Percentiles rank a stretch among this genome's conserved stretches.
These are phyloP conservation scores for Clepsis dumicolana DNA, from an alignment of 2,888 invertebrate species.

Conservation along the genomic window DNA sequence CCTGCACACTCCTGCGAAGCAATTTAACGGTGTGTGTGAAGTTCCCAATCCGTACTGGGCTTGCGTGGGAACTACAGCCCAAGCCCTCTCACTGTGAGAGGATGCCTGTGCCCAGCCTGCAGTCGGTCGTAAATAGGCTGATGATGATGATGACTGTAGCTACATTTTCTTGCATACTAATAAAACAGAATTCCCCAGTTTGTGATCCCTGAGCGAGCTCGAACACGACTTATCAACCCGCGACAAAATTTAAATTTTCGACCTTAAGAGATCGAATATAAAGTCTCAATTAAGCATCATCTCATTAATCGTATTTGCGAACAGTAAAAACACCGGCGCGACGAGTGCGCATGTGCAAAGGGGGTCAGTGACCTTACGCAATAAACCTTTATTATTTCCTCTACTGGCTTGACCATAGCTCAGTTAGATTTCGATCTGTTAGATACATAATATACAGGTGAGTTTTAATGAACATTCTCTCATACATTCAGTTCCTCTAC, in stretches of 20 bases:
- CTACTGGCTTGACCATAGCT: slow-evolving; percentile 2
- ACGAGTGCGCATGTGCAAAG: slow-evolving; percentile 12
- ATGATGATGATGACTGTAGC: too few species aligned
- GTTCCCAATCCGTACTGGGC: too few species aligned
- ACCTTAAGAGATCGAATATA: not conserved
- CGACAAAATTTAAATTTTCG: not conserved
- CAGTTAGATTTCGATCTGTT: not conserved
- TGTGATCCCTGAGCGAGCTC: not conserved
- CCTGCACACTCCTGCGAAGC: too few species aligned
- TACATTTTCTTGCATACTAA: too few species aligned
- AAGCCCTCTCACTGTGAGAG: too few species aligned
- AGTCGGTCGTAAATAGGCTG: too few species aligned
- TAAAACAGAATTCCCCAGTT: not conserved
- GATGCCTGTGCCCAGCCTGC: too few species aligned
- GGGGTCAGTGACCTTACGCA: not conserved
- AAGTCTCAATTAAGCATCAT: not conserved
- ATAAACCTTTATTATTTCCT: slow-evolving; percentile 16
- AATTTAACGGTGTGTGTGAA: too few species aligned
- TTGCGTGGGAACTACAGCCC: too few species aligned
- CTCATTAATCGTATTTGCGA: not conserved
- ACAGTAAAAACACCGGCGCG: slow-evolving; percentile 5
- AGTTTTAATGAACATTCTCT: not conserved
- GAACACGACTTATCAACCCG: not conserved
- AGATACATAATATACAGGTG: too few species aligned
- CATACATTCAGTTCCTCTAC: too few species aligned